Evolutionary conservation across 2,888 invertebrate genomes (phyloP).

Genomic region (Acleris emargana): DNA sequence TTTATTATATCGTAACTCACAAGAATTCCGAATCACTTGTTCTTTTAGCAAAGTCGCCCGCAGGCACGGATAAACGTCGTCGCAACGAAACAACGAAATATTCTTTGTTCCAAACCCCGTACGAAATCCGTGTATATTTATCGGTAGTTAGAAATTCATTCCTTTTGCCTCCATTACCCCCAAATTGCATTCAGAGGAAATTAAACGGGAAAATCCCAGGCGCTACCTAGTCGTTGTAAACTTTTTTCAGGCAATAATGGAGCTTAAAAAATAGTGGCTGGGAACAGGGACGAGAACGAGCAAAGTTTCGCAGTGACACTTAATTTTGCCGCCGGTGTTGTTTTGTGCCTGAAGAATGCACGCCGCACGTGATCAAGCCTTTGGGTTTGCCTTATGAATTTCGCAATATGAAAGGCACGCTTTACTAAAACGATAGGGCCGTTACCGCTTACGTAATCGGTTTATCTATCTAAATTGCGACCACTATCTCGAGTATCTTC

Average conservation of each 20-base stretch:
- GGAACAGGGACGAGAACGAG: conserved; percentile 51
- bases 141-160: conserved; percentile 24
- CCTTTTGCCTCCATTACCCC: conserved; percentile 45
- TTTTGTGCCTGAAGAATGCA: conserved; percentile 40
- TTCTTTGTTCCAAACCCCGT: conserved; percentile 9
- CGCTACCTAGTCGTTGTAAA: conserved; percentile 44
- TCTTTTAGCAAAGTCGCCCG: conserved; percentile 2
- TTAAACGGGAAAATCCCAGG: conserved; percentile 54
- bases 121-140: conserved; percentile 24
- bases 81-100: conserved; percentile 11
- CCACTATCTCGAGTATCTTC: too few relatives aligned
- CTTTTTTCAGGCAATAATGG: conserved; percentile 58
- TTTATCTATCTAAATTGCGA: conserved; percentile 20
- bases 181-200: conserved; percentile 55
- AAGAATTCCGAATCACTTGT: too few relatives aligned
- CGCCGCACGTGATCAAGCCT: conserved; percentile 13
- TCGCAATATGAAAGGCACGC: conserved; percentile 20
- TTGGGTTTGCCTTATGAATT: conserved; percentile 6
- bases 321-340: conserved; percentile 53
- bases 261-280: conserved; percentile 50
- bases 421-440: neutral
- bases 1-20: too few relatives aligned
- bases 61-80: neutral
- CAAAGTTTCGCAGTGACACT: conserved; percentile 55
- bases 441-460: conserved; percentile 4